These are phyloP conservation scores for Acanthornis magna DNA, from an alignment of 2,797 vertebrate genomes.

Conservation along the genomic window DNA sequence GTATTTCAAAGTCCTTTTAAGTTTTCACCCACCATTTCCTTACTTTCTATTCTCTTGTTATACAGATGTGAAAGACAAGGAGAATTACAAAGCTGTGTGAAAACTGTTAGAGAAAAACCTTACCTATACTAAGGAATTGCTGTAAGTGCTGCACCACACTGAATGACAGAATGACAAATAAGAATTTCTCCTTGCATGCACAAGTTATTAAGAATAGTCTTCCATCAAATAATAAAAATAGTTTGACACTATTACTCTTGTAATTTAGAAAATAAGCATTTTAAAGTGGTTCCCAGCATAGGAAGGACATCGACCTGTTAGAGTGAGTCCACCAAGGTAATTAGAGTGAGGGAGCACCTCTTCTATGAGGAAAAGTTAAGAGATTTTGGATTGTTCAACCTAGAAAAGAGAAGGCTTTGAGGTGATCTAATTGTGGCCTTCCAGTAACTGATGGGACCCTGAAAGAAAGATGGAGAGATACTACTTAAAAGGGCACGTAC, in stretches of 20 bases:
- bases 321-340: too few species aligned
- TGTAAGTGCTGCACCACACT: background rate
- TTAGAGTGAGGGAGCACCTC: background rate
- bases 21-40: fast-evolving
- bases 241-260: background rate
- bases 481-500: background rate
- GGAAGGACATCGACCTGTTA: background rate
- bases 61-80: background rate
- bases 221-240: background rate
- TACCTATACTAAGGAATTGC: background rate
- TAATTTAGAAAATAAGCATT: background rate
- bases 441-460: background rate
- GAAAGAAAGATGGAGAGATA: background rate
- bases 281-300: background rate
- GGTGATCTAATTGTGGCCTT: background rate
- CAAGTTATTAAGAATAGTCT: background rate
- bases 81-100: background rate
- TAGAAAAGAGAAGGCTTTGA: background rate
- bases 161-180: background rate
- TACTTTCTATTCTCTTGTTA: background rate
- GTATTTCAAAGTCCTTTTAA: background rate
- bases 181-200: background rate
- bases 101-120: background rate
- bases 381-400: background rate
- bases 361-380: background rate